Percentiles rank a stretch among this genome's conserved stretches.
Evolutionary conservation across 1,140 invertebrate genomes (phyloP).

Genomic region (Notospermus geniculatus): DNA sequence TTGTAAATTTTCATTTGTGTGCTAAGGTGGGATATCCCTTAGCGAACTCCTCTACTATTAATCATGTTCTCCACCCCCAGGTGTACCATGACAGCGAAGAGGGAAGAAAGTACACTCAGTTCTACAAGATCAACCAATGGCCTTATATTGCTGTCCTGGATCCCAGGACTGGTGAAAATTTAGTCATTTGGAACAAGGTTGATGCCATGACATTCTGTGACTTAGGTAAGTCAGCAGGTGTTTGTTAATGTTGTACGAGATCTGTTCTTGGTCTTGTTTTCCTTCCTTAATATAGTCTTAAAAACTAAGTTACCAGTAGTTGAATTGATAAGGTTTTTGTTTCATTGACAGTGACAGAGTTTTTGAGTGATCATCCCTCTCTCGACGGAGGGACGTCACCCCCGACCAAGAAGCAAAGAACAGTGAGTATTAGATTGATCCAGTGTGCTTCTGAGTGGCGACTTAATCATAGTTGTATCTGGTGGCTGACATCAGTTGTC

Average conservation of each 20-base stretch:
- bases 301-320: neutral
- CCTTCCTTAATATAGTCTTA: neutral
- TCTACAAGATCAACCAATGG: slow-evolving; percentile 68
- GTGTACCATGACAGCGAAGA: slow-evolving; percentile 69
- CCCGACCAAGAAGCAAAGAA: slow-evolving; percentile 29
- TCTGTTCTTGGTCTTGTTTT: no score
- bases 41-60: no score
- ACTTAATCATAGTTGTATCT: no score
- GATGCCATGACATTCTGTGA: slow-evolving; percentile 60
- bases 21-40: no score
- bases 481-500: no score
- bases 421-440: slow-evolving; percentile 25
- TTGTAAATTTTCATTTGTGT: no score
- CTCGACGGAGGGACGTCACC: slow-evolving; percentile 33
- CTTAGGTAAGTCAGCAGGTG: slow-evolving; percentile 39
- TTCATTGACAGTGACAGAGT: slow-evolving; percentile 40
- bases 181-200: slow-evolving; percentile 61
- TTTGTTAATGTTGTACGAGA: no score
- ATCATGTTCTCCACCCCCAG: slow-evolving; percentile 53
- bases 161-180: slow-evolving; percentile 70
- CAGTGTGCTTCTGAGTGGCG: no score
- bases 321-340: slow-evolving; percentile 5
- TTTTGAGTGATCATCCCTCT: slow-evolving; percentile 43
- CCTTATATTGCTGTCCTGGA: slow-evolving; percentile 75
- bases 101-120: slow-evolving; percentile 68